Evolutionary conservation across 2,113 vertebrate genomes (phyloP), one percentile per base, ranked within the genome.

Genomic region (Cairina moschata): DNA sequence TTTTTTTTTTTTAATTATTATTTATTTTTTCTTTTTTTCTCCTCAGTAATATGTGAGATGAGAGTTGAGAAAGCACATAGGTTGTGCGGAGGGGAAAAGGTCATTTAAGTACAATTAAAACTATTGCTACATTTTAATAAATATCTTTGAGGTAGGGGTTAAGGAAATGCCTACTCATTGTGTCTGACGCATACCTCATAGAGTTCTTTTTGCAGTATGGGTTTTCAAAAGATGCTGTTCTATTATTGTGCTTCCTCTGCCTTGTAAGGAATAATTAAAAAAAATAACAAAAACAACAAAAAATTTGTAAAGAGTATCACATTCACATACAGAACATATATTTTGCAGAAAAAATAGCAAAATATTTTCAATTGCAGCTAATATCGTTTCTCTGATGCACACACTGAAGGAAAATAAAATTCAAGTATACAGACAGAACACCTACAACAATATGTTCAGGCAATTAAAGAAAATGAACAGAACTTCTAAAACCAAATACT

Each of bases 381-480:
- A 96, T 84, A 85, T 79, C 1, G 50, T 83, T 96, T 94, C 63
- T 94, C 62, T 34, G 69, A 75, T 91, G 71, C 62, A 66, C 31
- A 83, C 59, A 80, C 15, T 89, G 88, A 95, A 59, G 31, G 81
- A 94, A 96, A 95, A 96, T 80, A 96, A 91, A 89, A 94, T 66
- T 76, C 86, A 93, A 95, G 74, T 85, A 87, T 95, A 96, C 29
- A 97, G 92, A 97, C 94, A 97, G 88, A 96, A 96, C 96, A 97
- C 96, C 96, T 97, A 96, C 96, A 94, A 93, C 96, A 97, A 95
- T 96, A 96, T 97, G 96, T 91, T 97, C 95, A 94, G 63, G 88
- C 96, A 96, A 96, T 96, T 96, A 93, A 96, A 96, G 92, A 93
- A 96, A 95, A 96, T 74, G 50, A 97, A 85, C 20, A 83, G 88